Conservation (phyloP, 2,797 vertebrate genomes). For the Octomys mimax region DNA sequence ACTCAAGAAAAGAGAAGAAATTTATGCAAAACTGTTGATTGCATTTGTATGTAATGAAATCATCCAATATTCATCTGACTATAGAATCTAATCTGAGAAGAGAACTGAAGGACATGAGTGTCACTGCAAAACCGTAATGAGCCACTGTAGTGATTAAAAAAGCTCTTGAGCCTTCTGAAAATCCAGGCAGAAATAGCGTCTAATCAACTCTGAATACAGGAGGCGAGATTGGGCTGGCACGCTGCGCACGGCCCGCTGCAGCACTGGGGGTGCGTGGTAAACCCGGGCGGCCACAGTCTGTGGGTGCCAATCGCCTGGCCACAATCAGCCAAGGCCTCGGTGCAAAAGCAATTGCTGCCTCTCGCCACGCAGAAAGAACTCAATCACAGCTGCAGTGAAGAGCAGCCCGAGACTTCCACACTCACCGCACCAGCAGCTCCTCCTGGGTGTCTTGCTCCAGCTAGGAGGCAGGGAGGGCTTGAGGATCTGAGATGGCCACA, state of each 20-base stretch:
- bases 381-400: slow-evolving; percentile 89
- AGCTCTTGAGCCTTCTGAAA: slow-evolving; percentile 93
- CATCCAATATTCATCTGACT: slow-evolving; percentile 95
- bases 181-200: slow-evolving; percentile 91
- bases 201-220: slow-evolving; percentile 95
- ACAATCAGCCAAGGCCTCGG: slow-evolving; percentile 88
- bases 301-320: slow-evolving; percentile 86
- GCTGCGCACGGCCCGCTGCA: slow-evolving; percentile 89
- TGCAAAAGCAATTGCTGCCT: slow-evolving; percentile 88
- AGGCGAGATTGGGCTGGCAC: slow-evolving; percentile 91
- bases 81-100: slow-evolving; percentile 93
- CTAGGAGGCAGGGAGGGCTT: not conserved
- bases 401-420: slow-evolving; percentile 81
- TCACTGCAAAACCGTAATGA: slow-evolving; percentile 93
- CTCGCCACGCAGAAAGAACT: slow-evolving; percentile 85
- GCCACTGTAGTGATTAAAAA: slow-evolving; percentile 96
- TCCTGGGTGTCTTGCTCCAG: slow-evolving; percentile 58
- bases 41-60: slow-evolving; percentile 95
- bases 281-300: slow-evolving; percentile 87
- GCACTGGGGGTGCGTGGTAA: slow-evolving; percentile 90
- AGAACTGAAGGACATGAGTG: slow-evolving; percentile 93
- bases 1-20: slow-evolving; percentile 93
- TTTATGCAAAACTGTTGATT: slow-evolving; percentile 95
- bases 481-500: not conserved
- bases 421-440: slow-evolving; percentile 74